Percentiles rank a stretch among this genome's conserved stretches.
Evolutionary conservation across 1,140 invertebrate genomes (phyloP).

Genomic region (Acromyrmex charruanus): DNA sequence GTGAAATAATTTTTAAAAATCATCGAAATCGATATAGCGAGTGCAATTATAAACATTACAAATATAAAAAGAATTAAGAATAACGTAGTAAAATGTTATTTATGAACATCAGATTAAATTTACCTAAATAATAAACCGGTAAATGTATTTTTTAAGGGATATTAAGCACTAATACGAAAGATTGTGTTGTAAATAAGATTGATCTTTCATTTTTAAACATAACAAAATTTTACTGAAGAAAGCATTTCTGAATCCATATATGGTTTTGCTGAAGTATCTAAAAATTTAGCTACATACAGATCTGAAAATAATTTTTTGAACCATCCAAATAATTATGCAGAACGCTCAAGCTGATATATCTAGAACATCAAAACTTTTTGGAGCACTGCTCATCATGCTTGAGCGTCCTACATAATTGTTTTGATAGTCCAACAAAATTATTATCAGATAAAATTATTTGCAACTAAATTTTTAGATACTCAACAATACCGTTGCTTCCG

Average conservation of each 20-base stretch:
- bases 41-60: neutral
- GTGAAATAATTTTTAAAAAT: neutral
- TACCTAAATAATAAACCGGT: neutral
- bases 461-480: too few species aligned
- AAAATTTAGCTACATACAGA: too few species aligned
- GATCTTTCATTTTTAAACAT: neutral
- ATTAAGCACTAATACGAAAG: neutral
- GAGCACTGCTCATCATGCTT: too few species aligned
- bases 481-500: too few species aligned
- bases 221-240: neutral
- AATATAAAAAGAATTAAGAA: neutral
- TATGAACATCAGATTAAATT: neutral
- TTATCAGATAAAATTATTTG: too few species aligned
- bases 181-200: neutral
- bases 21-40: neutral
- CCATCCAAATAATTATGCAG: too few species aligned
- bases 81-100: neutral
- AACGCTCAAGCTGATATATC: too few species aligned
- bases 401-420: too few species aligned
- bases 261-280: neutral
- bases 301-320: too few species aligned
- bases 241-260: neutral
- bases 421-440: too few species aligned
- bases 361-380: too few species aligned
- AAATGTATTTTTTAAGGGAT: neutral